Conservation (phyloP, 1,140 invertebrate genomes). For the Manduca sexta region DNA sequence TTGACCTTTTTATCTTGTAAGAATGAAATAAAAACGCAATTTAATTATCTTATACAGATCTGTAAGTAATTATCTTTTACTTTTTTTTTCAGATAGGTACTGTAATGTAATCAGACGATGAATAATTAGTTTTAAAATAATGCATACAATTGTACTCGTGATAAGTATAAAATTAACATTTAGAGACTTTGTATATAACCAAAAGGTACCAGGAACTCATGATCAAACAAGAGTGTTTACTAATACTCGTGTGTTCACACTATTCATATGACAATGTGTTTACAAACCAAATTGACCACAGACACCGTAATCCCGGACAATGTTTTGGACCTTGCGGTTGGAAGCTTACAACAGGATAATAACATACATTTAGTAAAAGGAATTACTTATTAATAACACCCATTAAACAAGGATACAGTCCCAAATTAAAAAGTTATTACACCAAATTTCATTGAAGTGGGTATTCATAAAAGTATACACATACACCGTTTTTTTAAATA, state of each 20-base stretch:
- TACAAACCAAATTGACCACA: conserved; percentile 70
- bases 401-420: not conserved
- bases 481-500: not conserved
- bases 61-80: too few relatives aligned
- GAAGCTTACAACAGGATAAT: conserved; percentile 60
- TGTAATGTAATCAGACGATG: too few relatives aligned
- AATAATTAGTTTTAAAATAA: too few relatives aligned
- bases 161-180: not conserved
- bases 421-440: not conserved
- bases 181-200: not conserved
- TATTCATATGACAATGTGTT: conserved; percentile 22
- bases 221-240: not conserved
- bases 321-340: conserved; percentile 60
- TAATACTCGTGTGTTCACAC: conserved; percentile 15
- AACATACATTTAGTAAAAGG: conserved; percentile 36
- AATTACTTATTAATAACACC: not conserved
- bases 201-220: conserved; percentile 2
- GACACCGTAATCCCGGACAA: conserved; percentile 67
- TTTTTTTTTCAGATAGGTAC: too few relatives aligned
- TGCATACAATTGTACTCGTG: too few relatives aligned
- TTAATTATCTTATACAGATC: too few relatives aligned
- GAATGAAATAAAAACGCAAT: too few relatives aligned
- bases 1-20: too few relatives aligned
- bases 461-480: not conserved
- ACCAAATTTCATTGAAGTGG: not conserved